Percentiles rank a stretch among this genome's conserved stretches.
phyloP scores from a whole-genome alignment of 1,140 invertebrate genomes.

The Penaeus chinensis region DNA sequence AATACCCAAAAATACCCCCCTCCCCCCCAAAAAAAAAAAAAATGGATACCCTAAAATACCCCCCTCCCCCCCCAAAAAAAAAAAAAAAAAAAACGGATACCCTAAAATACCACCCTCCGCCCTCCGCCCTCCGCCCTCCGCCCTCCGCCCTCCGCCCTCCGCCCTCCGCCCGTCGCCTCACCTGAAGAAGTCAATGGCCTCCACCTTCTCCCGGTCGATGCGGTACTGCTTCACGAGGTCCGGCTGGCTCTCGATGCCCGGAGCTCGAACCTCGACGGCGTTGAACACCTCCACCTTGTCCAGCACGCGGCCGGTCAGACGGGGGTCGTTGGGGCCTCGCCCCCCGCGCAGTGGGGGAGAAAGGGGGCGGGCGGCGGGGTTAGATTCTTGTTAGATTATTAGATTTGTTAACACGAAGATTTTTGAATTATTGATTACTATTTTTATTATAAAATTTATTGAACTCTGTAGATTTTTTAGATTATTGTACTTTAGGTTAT shows the following conservation, averaged over 20 bases:
- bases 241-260: slow-evolving; percentile 74
- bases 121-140: too few species aligned
- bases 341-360: not conserved
- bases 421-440: too few species aligned
- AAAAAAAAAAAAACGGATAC: not conserved
- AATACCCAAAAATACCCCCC: too few species aligned
- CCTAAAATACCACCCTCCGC: not conserved
- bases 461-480: too few species aligned
- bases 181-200: slow-evolving; percentile 55
- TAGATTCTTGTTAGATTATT: too few species aligned
- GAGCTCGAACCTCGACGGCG: slow-evolving; percentile 80
- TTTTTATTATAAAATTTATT: too few species aligned
- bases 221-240: slow-evolving; percentile 62
- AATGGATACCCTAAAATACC: not conserved
- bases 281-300: slow-evolving; percentile 81
- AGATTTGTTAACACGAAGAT: too few species aligned
- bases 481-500: too few species aligned
- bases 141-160: too few species aligned
- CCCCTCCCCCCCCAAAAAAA: not conserved
- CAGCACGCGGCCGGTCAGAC: slow-evolving; percentile 72
- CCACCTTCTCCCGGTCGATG: slow-evolving; percentile 50
- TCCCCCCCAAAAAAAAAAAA: too few species aligned
- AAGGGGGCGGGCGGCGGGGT: too few species aligned
- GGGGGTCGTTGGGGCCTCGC: slow-evolving; percentile 2
- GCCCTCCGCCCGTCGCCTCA: too few species aligned